Evolutionary conservation across 1,140 invertebrate genomes (phyloP).

Genomic region (Drosophila orena): DNA sequence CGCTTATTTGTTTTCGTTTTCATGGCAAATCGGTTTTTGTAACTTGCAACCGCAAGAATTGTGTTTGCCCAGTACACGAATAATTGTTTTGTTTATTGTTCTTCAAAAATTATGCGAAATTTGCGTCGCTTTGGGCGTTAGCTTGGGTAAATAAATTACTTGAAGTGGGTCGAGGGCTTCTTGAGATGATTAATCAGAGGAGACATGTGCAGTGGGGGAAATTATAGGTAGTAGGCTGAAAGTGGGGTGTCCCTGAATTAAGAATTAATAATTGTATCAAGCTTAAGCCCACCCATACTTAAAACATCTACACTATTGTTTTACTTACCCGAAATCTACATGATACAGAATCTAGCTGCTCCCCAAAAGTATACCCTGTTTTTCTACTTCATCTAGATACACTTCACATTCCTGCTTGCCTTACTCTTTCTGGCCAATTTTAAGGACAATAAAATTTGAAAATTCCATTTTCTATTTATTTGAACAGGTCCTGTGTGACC

Average conservation of each 20-base stretch:
- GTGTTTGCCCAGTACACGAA: slow-evolving; percentile 19
- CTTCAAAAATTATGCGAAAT: slow-evolving; percentile 67
- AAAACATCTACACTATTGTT: too few species aligned
- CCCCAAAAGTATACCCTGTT: slow-evolving; percentile 60
- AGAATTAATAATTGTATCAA: too few species aligned
- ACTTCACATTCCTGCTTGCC: background rate
- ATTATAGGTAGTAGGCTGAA: background rate
- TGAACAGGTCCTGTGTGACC: background rate
- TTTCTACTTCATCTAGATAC: background rate
- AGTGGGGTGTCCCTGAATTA: too few species aligned
- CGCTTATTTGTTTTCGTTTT: slow-evolving; percentile 71
- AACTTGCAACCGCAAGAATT: slow-evolving; percentile 70
- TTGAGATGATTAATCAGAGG: slow-evolving; percentile 24
- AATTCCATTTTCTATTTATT: background rate
- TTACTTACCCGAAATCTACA: background rate
- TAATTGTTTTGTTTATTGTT: slow-evolving; percentile 64
- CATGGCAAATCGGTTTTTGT: slow-evolving; percentile 73
- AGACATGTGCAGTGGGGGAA: slow-evolving; percentile 4
- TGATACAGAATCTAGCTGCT: background rate
- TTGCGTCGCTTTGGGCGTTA: slow-evolving; percentile 65
- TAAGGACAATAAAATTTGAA: too few species aligned
- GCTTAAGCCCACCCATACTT: too few species aligned
- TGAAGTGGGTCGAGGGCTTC: slow-evolving; percentile 40
- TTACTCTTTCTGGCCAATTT: background rate
- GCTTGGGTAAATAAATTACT: slow-evolving; percentile 67